phyloP scores from a whole-genome alignment of 1,140 invertebrate species.

The Aphis craccivora region DNA sequence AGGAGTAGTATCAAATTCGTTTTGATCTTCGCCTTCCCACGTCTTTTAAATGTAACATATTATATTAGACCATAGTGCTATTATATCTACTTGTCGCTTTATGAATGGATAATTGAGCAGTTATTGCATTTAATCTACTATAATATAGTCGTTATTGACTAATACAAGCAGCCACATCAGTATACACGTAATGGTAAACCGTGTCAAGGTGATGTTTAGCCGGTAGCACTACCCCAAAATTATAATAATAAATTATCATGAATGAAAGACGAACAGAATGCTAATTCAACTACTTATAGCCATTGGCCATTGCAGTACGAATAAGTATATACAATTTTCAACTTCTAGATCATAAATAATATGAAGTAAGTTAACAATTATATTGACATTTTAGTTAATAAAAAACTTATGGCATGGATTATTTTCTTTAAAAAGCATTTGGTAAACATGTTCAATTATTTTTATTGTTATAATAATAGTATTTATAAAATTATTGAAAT shows the following conservation, averaged over 20 bases:
- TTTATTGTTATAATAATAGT: not conserved
- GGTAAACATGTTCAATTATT: not conserved
- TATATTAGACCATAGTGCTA: not conserved
- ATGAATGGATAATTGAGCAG: constrained; percentile 21
- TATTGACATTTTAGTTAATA: not conserved
- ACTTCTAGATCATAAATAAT: constrained; percentile 10
- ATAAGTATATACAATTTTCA: not conserved
- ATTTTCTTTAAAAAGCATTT: not conserved
- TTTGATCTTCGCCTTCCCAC: constrained; percentile 12
- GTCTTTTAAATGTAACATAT: not conserved
- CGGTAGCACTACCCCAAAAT: not conserved
- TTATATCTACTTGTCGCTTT: not conserved
- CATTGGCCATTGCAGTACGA: not conserved
- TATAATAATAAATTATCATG: not conserved
- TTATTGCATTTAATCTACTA: constrained; percentile 22
- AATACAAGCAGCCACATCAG: not conserved
- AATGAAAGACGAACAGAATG: constrained; percentile 4
- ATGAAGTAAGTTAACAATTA: not conserved
- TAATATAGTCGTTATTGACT: not conserved
- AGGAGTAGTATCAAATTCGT: not conserved
- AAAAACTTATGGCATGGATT: not conserved
- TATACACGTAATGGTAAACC: not conserved
- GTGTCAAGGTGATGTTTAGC: not conserved
- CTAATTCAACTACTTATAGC: not conserved
- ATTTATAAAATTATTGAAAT: not conserved